Evolutionary conservation across 2,113 vertebrate species (phyloP).

Genomic region (Gorsachius goisagi): DNA sequence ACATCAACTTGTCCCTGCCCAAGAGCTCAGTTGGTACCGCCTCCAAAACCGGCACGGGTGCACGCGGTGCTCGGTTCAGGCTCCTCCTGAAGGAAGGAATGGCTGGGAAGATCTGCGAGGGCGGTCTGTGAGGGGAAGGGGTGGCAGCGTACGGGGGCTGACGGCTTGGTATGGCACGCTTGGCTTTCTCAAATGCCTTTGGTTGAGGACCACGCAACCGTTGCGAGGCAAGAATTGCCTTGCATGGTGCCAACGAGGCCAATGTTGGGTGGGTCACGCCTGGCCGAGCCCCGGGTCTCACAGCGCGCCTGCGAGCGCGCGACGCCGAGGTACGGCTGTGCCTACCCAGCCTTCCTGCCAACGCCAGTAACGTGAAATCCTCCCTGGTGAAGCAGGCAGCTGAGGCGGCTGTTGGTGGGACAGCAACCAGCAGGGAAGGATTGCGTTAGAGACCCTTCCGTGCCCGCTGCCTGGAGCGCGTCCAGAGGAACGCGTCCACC

Average conservation of each 20-base stretch:
- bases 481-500: neutral
- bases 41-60: neutral
- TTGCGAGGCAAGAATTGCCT: neutral
- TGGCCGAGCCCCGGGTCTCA: neutral
- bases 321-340: neutral
- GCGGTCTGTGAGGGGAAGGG: neutral
- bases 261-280: neutral
- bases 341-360: neutral
- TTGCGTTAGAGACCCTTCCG: neutral
- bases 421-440: neutral
- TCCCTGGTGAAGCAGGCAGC: neutral
- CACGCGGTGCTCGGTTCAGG: neutral
- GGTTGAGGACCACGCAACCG: neutral
- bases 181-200: neutral
- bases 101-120: neutral
- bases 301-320: neutral
- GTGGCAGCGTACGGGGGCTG: rapidly evolving
- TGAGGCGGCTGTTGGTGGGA: neutral
- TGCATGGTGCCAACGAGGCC: neutral
- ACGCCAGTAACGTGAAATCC: neutral
- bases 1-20: neutral
- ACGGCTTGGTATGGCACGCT: neutral
- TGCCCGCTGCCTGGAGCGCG: rapidly evolving
- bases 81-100: neutral
- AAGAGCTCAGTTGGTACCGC: neutral